Percentiles rank a stretch among this genome's conserved stretches.
Conservation (phyloP, 2,113 vertebrate species). For the Otus sunia region DNA sequence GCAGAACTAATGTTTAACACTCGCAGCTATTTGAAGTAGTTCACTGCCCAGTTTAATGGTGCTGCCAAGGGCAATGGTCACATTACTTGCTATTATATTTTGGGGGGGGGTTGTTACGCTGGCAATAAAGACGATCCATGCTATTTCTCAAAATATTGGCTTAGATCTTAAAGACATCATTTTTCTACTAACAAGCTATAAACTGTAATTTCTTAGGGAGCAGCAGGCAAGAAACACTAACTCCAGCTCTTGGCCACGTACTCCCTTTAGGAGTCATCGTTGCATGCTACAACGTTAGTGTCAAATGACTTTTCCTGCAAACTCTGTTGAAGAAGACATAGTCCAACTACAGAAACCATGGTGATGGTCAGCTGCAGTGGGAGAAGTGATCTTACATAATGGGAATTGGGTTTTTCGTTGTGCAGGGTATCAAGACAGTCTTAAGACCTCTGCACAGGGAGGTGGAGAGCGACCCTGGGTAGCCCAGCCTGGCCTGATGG, state of each 20-base stretch:
- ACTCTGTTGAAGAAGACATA: neutral
- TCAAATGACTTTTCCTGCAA: neutral
- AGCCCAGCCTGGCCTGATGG: neutral
- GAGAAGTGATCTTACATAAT: rapidly evolving
- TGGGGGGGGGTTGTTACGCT: slow-evolving; percentile 31
- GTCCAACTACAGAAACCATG: neutral
- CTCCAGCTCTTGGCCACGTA: neutral
- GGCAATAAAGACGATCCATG: slow-evolving; percentile 51
- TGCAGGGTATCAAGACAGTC: neutral
- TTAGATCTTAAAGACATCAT: slow-evolving; percentile 13
- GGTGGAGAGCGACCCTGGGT: neutral
- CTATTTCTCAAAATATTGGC: slow-evolving; percentile 33
- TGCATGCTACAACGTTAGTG: neutral
- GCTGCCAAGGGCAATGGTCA: slow-evolving; percentile 69
- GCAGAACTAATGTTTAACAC: slow-evolving; percentile 77
- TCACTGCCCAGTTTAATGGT: slow-evolving; percentile 76
- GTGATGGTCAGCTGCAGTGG: neutral
- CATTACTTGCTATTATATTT: slow-evolving; percentile 50
- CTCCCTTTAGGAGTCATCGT: neutral
- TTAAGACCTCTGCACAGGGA: neutral
- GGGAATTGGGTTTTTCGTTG: neutral
- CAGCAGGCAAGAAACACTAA: neutral
- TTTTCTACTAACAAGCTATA: slow-evolving; percentile 45
- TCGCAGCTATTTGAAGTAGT: slow-evolving; percentile 76
- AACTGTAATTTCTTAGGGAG: slow-evolving; percentile 41